Percentiles rank a stretch among this genome's conserved stretches.
Evolutionary conservation across 64 coral and sea anemone species (phyloP).

Genomic region (Dendrophyllia cribrosa): DNA sequence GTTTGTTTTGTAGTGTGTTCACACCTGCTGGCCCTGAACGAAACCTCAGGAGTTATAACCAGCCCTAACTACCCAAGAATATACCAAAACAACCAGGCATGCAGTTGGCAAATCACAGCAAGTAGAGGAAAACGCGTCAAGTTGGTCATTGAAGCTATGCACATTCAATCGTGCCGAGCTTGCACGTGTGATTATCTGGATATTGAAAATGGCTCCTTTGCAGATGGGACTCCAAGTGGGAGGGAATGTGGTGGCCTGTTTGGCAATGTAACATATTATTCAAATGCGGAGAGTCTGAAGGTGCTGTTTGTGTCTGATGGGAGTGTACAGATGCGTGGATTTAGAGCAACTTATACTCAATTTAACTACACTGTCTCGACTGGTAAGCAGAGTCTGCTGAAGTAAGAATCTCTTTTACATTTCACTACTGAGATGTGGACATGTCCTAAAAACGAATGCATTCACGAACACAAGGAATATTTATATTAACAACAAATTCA

Average conservation of each 20-base stretch:
- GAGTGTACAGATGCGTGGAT: not conserved
- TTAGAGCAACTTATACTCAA: not conserved
- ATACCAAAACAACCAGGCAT: not conserved
- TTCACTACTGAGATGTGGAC: too few relatives aligned
- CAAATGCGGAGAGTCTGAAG: not conserved
- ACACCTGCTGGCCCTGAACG: not conserved
- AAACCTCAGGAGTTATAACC: constrained; percentile 8
- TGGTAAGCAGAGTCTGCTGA: not conserved
- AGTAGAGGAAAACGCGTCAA: not conserved
- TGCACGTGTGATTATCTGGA: not conserved
- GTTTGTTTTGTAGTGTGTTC: too few relatives aligned
- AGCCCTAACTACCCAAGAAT: not conserved
- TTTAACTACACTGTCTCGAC: not conserved
- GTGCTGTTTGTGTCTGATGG: not conserved
- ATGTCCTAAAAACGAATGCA: too few relatives aligned
- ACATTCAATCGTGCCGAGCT: not conserved
- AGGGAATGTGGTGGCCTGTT: not conserved
- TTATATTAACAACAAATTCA: too few relatives aligned
- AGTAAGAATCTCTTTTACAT: too few relatives aligned
- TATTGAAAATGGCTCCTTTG: not conserved
- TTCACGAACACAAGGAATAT: too few relatives aligned
- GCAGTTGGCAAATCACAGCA: constrained; percentile 2
- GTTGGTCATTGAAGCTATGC: not conserved
- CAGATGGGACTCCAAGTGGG: not conserved
- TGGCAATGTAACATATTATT: not conserved